These are phyloP conservation scores for Zonitis immaculata DNA, from an alignment of 2,888 invertebrate species.

Conservation along the genomic window DNA sequence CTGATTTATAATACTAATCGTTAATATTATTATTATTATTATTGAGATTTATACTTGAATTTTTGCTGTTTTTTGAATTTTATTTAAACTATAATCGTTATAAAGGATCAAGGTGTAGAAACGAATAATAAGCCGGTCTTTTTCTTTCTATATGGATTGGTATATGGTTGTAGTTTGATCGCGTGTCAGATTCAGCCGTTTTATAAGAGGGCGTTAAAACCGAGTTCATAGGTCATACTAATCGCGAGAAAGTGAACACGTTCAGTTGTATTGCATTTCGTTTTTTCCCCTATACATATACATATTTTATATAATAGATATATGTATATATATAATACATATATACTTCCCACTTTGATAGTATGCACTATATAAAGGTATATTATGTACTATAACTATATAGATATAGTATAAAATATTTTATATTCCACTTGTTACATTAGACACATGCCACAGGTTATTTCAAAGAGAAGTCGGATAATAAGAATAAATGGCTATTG, in stretches of 20 bases:
- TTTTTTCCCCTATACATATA: neutral
- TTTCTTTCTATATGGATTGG: neutral
- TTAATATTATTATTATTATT: no score
- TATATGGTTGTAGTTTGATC: conserved; percentile 24
- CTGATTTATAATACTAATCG: no score
- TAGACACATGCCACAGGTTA: conserved; percentile 25
- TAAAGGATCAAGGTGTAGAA: conserved; percentile 30
- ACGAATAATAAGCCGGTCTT: conserved; percentile 26
- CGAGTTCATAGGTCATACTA: conserved; percentile 42
- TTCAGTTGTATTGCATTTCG: conserved; percentile 4
- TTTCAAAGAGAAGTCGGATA: conserved; percentile 13
- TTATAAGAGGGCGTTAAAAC: conserved; percentile 40
- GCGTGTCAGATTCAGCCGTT: conserved; percentile 37
- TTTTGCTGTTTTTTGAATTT: no score
- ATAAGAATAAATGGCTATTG: conserved; percentile 15
- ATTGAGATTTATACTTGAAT: no score
- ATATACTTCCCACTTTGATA: no score
- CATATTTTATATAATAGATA: neutral
- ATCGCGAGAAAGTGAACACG: conserved; percentile 45
- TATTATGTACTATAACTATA: conserved; percentile 18
- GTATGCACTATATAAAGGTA: conserved; percentile 22
- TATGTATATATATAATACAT: conserved; percentile 34
- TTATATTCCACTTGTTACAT: conserved; percentile 15
- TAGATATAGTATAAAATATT: no score
- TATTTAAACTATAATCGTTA: no score